These are phyloP conservation scores for Apostichopus californicus DNA, from an alignment of 35 echinoderm and acorn worm genomes.

Conservation along the genomic window DNA sequence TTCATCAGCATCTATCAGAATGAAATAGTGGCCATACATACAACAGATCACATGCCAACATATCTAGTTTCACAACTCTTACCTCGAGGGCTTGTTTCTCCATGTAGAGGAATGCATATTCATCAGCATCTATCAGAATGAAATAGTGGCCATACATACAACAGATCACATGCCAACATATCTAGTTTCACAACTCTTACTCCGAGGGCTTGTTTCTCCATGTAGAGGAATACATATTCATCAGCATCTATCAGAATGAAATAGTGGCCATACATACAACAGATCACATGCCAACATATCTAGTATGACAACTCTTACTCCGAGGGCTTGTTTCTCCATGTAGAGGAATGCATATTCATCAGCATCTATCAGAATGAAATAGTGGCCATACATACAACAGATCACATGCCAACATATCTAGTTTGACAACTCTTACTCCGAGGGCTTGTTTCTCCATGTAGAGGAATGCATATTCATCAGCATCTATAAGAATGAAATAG, in stretches of 20 bases:
- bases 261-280: too few relatives aligned
- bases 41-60: too few relatives aligned
- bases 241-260: slow-evolving; percentile 52
- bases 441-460: too few relatives aligned
- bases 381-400: slow-evolving; percentile 79
- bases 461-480: too few relatives aligned
- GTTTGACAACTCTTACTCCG: neutral
- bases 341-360: too few relatives aligned
- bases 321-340: neutral
- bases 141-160: slow-evolving; percentile 85
- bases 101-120: too few relatives aligned
- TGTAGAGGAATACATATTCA: too few relatives aligned
- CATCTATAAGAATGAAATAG: slow-evolving; percentile 57
- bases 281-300: too few relatives aligned
- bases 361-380: neutral
- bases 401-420: too few relatives aligned
- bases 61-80: neutral
- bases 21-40: slow-evolving; percentile 61
- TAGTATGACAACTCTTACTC: slow-evolving; percentile 47
- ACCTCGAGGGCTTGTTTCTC: slow-evolving; percentile 45
- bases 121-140: too few relatives aligned
- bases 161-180: too few relatives aligned
- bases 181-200: too few relatives aligned
- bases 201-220: neutral
- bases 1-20: slow-evolving; percentile 26